Conservation (phyloP, 2,797 vertebrate genomes). For the Mionectes olivaceus region DNA sequence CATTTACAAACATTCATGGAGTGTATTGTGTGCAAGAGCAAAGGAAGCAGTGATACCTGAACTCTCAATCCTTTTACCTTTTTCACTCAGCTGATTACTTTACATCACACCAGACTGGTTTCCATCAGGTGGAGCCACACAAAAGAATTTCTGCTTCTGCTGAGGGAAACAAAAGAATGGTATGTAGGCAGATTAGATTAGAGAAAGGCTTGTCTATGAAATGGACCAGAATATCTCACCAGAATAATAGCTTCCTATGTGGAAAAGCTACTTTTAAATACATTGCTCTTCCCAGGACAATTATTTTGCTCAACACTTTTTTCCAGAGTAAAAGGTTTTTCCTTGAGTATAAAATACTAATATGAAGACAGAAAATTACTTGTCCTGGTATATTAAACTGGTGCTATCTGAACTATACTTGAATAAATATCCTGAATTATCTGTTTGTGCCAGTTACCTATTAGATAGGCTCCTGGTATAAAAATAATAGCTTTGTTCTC, state of each 20-base stretch:
- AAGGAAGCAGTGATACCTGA: neutral
- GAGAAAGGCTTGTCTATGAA: neutral
- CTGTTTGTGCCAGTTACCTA: neutral
- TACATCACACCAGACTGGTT: neutral
- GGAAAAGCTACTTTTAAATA: constrained; percentile 1
- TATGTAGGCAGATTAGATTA: neutral
- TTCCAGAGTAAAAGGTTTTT: neutral
- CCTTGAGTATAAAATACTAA: neutral
- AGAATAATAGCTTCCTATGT: neutral
- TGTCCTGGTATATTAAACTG: neutral
- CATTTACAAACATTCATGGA: neutral
- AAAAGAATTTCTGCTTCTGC: neutral
- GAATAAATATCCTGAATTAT: neutral
- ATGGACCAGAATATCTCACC: neutral
- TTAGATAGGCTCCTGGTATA: neutral
- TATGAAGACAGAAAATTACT: neutral
- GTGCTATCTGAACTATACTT: neutral
- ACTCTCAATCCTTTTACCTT: neutral
- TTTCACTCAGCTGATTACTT: neutral
- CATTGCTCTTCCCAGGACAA: neutral
- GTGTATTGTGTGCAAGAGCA: neutral
- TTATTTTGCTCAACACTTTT: neutral
- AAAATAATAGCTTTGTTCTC: neutral
- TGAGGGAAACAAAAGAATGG: neutral
- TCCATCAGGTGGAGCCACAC: neutral